A percentile compares a stretch with the other conserved stretches of the same genome.
Conservation (phyloP, 2,113 vertebrate genomes). For the Stegastes partitus region DNA sequence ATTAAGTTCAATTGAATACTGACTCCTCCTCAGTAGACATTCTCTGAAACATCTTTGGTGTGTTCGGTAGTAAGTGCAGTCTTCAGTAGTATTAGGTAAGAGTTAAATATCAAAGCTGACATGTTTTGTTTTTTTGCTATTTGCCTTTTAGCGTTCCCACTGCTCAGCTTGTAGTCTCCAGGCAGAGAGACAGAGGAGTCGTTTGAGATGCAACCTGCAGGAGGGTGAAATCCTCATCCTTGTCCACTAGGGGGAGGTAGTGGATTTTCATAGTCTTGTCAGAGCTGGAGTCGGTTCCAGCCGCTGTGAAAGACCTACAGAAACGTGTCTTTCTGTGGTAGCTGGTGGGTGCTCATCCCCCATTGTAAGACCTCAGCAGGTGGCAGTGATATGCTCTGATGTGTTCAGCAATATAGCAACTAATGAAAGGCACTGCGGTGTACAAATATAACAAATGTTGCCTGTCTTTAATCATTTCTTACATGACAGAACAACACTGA, state of each 20-base stretch:
- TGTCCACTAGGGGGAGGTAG: constrained; percentile 72
- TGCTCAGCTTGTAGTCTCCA: neutral
- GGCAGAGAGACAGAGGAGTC: neutral
- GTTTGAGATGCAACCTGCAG: neutral
- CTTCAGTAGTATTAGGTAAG: too few species aligned
- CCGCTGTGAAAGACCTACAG: neutral
- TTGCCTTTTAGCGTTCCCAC: too few species aligned
- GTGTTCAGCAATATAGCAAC: neutral
- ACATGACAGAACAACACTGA: constrained; percentile 83
- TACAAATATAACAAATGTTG: neutral
- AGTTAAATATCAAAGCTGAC: neutral
- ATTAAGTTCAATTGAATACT: too few species aligned
- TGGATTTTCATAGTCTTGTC: constrained; percentile 39
- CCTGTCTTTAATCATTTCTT: constrained; percentile 8
- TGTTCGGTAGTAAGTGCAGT: too few species aligned
- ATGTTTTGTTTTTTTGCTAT: neutral
- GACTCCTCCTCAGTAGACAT: too few species aligned
- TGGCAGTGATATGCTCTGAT: neutral
- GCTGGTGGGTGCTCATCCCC: neutral
- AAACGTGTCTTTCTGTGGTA: constrained; percentile 33
- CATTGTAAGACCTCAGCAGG: too few species aligned
- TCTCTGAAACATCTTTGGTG: too few species aligned
- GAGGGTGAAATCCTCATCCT: constrained; percentile 32
- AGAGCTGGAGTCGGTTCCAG: neutral
- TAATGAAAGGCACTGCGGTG: neutral